Evolutionary conservation across 2,888 invertebrate genomes (phyloP), one percentile per base, ranked within the genome.

Genomic region (Apoderus coryli): DNA sequence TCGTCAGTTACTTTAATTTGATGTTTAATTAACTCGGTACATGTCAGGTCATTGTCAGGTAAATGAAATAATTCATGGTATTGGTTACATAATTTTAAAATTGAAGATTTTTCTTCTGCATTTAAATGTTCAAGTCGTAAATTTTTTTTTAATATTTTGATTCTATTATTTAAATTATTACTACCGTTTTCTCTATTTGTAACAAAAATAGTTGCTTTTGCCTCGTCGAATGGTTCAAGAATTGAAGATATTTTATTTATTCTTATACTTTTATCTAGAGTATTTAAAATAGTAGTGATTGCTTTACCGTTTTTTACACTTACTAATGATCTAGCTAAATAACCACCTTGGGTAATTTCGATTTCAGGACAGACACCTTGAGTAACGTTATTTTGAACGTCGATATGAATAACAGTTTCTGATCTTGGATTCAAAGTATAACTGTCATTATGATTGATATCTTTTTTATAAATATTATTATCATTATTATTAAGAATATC

Each of bases 1-100:
- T 39, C 16, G 4, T 43, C 39, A 2, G 35, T 44, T 1, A 45
- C 46, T 24, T 41, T 38, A 5, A 57, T 56, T 25, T 31, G 14
- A 22, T 36, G 34, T 26, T 22, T 25, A 10, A 33, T 24, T 16
- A 45, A 32, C 16, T 56, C 31, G 4, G 45, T 47, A 9, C 27
- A 19, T 5, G 43, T 40, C 33, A 47, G 29, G 24, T 31, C 14
- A 16, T 47, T 42, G 10, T 33, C 34, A 2, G 37, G 40, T 31
- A 45, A 32, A 38, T 41, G 30, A 29, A 48, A 47, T 9, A 48
- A 43, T 24, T 46, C 44, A 19, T 38, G 22, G 34, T 30, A 44
- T 34, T 42, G 27, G 5, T 23, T 14, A 33, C 42, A 44, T 15
- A 38, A 14, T 19, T 38, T 30, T 28, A 33, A 10, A 5, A 47